Evolutionary conservation across 2,888 invertebrate species (phyloP).

Genomic region (Orchesellides sinensis): DNA sequence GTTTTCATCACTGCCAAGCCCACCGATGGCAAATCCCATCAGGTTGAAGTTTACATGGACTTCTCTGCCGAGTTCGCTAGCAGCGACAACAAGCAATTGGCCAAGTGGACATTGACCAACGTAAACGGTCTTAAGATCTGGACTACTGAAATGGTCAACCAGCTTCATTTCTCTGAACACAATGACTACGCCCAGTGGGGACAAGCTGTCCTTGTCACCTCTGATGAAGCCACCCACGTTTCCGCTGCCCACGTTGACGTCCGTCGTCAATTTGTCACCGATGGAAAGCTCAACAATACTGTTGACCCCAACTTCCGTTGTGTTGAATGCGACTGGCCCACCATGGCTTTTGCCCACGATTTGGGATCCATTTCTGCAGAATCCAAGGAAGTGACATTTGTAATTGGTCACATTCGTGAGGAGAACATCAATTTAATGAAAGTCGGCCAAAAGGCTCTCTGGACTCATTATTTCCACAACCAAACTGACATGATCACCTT

Average conservation of each 20-base stretch:
- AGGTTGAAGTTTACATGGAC: slow-evolving; percentile 71
- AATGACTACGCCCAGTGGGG: slow-evolving; percentile 69
- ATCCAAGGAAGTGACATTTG: slow-evolving; percentile 46
- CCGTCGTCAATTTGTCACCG: slow-evolving; percentile 49
- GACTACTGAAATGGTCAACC: slow-evolving; percentile 50
- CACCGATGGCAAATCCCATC: slow-evolving; percentile 60
- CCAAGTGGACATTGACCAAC: slow-evolving; percentile 56
- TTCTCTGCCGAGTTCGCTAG: slow-evolving; percentile 67
- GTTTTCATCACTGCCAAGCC: slow-evolving; percentile 54
- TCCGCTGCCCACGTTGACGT: slow-evolving; percentile 50
- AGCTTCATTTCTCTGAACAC: slow-evolving; percentile 47
- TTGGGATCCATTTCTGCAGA: slow-evolving; percentile 50
- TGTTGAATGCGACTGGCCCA: slow-evolving; percentile 65
- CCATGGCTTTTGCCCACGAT: slow-evolving; percentile 66
- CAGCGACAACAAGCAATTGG: slow-evolving; percentile 8
- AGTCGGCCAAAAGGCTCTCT: slow-evolving; percentile 62
- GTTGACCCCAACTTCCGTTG: slow-evolving; percentile 68
- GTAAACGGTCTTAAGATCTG: slow-evolving; percentile 54
- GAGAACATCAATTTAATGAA: slow-evolving; percentile 62
- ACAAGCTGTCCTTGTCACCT: slow-evolving; percentile 62
- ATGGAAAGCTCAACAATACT: slow-evolving; percentile 58
- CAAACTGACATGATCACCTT: slow-evolving; percentile 57
- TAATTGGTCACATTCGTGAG: slow-evolving; percentile 68
- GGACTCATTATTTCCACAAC: slow-evolving; percentile 59
- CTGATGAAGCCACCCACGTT: slow-evolving; percentile 36